Base-by-base conservation (phyloP, 2,888 invertebrate species). In the Laothoe populi region DNA sequence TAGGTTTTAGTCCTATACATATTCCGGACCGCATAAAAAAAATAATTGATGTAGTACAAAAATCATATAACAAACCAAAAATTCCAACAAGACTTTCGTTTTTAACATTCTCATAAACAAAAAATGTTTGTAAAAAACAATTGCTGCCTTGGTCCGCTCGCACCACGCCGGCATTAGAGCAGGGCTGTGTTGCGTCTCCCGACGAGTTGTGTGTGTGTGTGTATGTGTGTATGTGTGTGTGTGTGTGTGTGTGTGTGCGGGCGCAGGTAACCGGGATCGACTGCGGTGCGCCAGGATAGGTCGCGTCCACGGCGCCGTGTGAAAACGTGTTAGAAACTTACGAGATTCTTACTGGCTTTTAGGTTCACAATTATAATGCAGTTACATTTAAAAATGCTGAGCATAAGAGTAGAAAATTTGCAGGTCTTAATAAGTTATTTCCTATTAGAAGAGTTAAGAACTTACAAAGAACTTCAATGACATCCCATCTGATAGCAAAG, bases 261-360 rank as follows among this genome's bases (percentile, higher is more conserved):
- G 83, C 90, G 89, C 90, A 91, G 91, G 91, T 91, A 92, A 88
- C 87, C 81, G 86, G 90, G 90, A 88, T 83, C 87, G 88, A 82
- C 82, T 83, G 83, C 80, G 74, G 73, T 75, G 72, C 81, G 81
- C 67, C 63, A 46, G 80, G 70, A 83, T 83, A 84, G 79, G 79
- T 76, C 66, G 78, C 74, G 79, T 78, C 74, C 86, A 88, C 77
- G 78, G 76, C 77, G 78, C 78, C 77, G 69, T 66, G 72, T 75
- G 75, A 70, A 80, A 76, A 76, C 78, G 73, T 74, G 78, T 86
- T 82, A 84, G 83, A 84, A 84, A 80, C 88, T 86, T 81, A 88
- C 81, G 79, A 77, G 88, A 89, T 78, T 90, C 90, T 88, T 83
- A 86, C 74, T 81, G 70, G 84, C 66, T 69, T 64, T 40, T 4